Evolutionary conservation across 2,113 vertebrate genomes (phyloP), one percentile per base, ranked within the genome.

Genomic region (Pseudorasbora parva): DNA sequence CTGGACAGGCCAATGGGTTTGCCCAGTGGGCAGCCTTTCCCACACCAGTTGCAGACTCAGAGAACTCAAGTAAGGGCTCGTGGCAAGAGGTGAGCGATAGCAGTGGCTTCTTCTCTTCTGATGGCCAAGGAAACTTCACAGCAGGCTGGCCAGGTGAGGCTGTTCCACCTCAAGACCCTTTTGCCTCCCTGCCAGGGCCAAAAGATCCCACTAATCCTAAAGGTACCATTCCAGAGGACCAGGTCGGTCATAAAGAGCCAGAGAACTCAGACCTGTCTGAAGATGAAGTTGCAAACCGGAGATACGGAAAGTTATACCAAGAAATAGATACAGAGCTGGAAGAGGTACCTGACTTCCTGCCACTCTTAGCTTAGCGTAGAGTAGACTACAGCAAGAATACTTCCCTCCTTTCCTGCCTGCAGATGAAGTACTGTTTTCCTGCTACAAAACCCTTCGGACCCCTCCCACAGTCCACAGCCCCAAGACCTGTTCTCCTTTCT

Each of bases 271-370:
- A 99, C 93, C 96, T 98, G 91, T 97, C 97, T 90, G 97, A 98
- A 97, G 97, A 98, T 90, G 97, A 99, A 93, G 95, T 96, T 93
- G 95, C 97, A 92, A 98, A 99, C 94, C 95, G 95, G 93, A 96
- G 95, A 96, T 95, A 96, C 91, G 97, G 95, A 95, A 94, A 95
- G 86, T 97, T 98, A 93, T 98, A 97, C 94, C 96, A 95, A 91
- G 96, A 97, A 91, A 93, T 95, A 96, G 96, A 97, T 91, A 91
- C 94, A 95, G 95, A 96, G 90, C 95, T 96, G 94, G 95, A 97
- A 91, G 95, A 99, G 97, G 97, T 99, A 98, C 91, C 84, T 86
- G 77, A 81, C 86, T 93, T 92, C 92, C 91, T 91, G 91, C 89
- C 86, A 91, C 66, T 84, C 57, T 69, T 96, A 94, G 95, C 84